These are phyloP conservation scores for Spilarctia lutea DNA, from an alignment of 2,888 invertebrate species.

Conservation along the genomic window DNA sequence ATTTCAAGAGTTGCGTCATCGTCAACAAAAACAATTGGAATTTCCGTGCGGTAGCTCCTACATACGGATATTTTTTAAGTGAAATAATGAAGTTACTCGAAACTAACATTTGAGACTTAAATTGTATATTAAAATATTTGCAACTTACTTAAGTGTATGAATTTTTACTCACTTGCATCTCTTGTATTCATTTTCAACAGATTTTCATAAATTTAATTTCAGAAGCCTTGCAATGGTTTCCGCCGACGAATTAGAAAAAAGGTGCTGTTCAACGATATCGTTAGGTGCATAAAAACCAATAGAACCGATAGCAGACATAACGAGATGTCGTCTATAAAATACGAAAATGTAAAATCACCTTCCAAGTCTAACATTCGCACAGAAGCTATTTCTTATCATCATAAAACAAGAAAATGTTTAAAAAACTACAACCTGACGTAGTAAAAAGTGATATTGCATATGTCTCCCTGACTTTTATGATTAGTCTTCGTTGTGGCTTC, in stretches of 20 bases:
- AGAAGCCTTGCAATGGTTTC: too few species aligned
- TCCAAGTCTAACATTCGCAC: neutral
- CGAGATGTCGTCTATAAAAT: neutral
- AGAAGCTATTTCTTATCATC: neutral
- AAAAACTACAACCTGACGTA: too few species aligned
- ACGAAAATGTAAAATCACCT: neutral
- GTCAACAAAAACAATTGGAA: neutral
- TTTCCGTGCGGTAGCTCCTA: constrained; percentile 1
- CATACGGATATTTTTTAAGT: neutral
- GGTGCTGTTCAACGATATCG: neutral
- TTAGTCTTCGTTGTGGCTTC: too few species aligned
- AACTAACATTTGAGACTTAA: neutral
- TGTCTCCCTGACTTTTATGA: too few species aligned
- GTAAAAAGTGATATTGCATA: too few species aligned
- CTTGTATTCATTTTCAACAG: too few species aligned
- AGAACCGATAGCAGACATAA: neutral
- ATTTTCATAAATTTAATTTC: too few species aligned
- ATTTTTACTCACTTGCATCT: too few species aligned
- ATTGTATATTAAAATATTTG: neutral
- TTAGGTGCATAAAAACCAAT: neutral
- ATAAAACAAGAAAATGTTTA: neutral
- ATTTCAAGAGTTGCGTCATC: neutral
- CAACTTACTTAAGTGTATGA: neutral
- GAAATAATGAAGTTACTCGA: neutral
- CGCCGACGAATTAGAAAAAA: too few species aligned